phyloP scores from a whole-genome alignment of 2,113 vertebrate species.

The Gasterosteus aculeatus region DNA sequence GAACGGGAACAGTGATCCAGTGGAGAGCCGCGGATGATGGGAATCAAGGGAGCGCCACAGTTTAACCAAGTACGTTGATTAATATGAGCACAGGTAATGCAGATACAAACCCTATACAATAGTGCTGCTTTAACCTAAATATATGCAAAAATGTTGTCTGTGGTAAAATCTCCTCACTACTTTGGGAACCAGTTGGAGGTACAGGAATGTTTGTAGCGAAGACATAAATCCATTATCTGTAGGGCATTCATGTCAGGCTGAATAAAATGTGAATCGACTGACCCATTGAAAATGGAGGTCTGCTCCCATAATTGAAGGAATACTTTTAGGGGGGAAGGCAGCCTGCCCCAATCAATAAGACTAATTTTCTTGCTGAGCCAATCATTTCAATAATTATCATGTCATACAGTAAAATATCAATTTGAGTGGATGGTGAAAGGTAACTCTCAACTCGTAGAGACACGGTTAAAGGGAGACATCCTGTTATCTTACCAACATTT shows the following conservation, averaged over 20 bases:
- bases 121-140: neutral
- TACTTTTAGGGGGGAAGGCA: slow-evolving; percentile 29
- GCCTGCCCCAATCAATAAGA: slow-evolving; percentile 51
- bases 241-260: neutral
- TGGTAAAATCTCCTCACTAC: neutral
- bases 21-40: neutral
- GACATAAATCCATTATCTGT: slow-evolving; percentile 9
- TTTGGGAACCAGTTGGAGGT: neutral
- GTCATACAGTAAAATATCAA: slow-evolving; percentile 11
- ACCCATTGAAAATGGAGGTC: slow-evolving; percentile 5
- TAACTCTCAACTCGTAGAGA: neutral
- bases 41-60: neutral
- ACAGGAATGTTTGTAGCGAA: slow-evolving; percentile 2
- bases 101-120: neutral
- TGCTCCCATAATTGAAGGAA: slow-evolving; percentile 39
- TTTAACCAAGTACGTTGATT: slow-evolving; percentile 13
- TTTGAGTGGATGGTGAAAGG: neutral
- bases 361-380: slow-evolving; percentile 29
- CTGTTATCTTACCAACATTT: neutral
- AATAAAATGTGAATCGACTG: slow-evolving; percentile 11
- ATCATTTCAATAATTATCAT: slow-evolving; percentile 34
- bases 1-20: slow-evolving; percentile 24
- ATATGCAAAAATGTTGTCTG: neutral
- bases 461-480: neutral
- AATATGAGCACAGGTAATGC: neutral